Percentiles rank a stretch among this genome's conserved stretches.
phyloP scores from a whole-genome alignment of 2,113 vertebrate genomes.

The Cyphomyrus discorhynchus region DNA sequence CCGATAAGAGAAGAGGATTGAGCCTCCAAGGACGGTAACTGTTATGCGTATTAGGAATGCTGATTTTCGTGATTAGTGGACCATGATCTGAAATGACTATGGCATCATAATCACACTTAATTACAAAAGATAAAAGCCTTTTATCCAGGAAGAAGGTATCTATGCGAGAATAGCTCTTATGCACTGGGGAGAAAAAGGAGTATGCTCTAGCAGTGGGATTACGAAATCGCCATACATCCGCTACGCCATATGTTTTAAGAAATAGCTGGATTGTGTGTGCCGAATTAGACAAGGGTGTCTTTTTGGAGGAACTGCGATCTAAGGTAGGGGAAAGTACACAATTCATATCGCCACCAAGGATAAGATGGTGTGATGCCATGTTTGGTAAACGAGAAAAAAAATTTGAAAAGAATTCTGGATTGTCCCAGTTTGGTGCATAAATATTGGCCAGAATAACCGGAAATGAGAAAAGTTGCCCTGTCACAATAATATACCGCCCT shows the following conservation, averaged over 20 bases:
- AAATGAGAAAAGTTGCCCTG: background rate
- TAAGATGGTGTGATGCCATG: too few relatives aligned
- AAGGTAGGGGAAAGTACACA: background rate
- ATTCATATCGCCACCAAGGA: background rate
- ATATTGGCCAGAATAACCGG: background rate
- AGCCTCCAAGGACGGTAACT: background rate
- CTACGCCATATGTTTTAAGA: background rate
- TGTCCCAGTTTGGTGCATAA: background rate
- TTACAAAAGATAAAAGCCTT: background rate
- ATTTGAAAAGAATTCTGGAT: background rate
- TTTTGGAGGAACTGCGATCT: background rate
- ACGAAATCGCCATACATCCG: background rate
- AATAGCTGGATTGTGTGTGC: background rate
- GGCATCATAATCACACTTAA: background rate
- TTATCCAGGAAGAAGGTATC: conserved; percentile 2
- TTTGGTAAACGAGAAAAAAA: too few relatives aligned
- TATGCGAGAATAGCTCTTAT: background rate
- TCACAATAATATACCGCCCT: background rate
- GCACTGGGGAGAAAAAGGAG: too few relatives aligned
- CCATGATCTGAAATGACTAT: conserved; percentile 3
- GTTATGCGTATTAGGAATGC: background rate
- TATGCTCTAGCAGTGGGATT: background rate
- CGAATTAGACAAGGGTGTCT: background rate
- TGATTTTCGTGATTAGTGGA: background rate
- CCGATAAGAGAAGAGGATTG: too few relatives aligned